phyloP scores from a whole-genome alignment of 23 tunicate species.

The Halocynthia roretzi region DNA sequence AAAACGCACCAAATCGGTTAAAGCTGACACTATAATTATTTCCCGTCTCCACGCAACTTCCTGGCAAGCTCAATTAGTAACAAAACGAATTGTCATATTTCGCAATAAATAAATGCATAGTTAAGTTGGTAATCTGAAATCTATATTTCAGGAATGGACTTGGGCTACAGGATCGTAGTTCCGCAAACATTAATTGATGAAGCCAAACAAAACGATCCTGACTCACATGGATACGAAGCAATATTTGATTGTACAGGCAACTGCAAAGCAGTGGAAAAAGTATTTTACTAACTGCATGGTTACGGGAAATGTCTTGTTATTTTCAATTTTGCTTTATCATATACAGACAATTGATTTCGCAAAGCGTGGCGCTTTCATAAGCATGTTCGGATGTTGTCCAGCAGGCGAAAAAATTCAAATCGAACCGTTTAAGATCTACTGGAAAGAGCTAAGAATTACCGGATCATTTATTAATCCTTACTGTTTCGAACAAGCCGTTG shows the following conservation, averaged over 20 bases:
- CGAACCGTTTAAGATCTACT: conserved; percentile 71
- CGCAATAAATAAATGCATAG: too few relatives aligned
- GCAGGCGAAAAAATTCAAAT: conserved; percentile 55
- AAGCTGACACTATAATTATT: too few relatives aligned
- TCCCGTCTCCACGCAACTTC: too few relatives aligned
- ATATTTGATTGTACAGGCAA: conserved; percentile 88
- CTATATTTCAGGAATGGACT: conserved; percentile 4
- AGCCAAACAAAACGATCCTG: conserved; percentile 23
- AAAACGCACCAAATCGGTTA: too few relatives aligned
- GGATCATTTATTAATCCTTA: conserved; percentile 65
- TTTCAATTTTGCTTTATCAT: conserved; percentile 32
- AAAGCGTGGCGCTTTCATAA: conserved; percentile 55
- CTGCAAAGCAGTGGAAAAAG: conserved; percentile 46
- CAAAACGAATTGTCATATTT: too few relatives aligned
- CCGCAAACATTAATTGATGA: conserved; percentile 47
- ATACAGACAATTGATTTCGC: conserved; percentile 43
- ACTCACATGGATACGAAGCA: conserved; percentile 42
- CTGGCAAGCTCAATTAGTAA: too few relatives aligned
- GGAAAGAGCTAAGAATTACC: conserved; percentile 69
- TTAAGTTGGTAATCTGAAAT: not conserved
- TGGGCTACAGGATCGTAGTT: conserved; percentile 45
- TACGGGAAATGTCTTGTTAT: too few relatives aligned
- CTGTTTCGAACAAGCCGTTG: conserved; percentile 61
- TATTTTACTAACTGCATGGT: too few relatives aligned
- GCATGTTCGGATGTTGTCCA: conserved; percentile 73